These are phyloP conservation scores for Danio albolineatus DNA, from an alignment of 2,797 vertebrate species.

Conservation along the genomic window DNA sequence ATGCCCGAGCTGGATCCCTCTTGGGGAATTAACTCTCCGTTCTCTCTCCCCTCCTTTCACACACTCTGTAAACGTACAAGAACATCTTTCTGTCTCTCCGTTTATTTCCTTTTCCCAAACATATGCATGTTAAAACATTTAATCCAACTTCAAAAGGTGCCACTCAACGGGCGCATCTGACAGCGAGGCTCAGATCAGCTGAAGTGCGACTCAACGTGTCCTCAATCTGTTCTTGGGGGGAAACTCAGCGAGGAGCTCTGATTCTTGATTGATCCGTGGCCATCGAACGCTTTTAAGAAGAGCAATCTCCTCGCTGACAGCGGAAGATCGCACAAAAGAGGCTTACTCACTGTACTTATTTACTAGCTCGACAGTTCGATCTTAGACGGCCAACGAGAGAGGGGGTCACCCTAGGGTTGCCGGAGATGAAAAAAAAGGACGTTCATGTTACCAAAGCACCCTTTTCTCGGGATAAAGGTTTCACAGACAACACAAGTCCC, in stretches of 20 bases:
- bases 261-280: constrained; percentile 37
- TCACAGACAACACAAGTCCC: not conserved
- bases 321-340: constrained; percentile 19
- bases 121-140: constrained; percentile 50
- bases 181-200: constrained; percentile 44
- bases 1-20: constrained; percentile 75
- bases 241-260: constrained; percentile 9
- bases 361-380: constrained; percentile 38
- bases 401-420: not conserved
- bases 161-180: constrained; percentile 26
- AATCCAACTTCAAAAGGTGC: constrained; percentile 45
- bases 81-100: constrained; percentile 57
- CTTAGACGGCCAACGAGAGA: not conserved
- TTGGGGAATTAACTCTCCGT: constrained; percentile 70
- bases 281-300: constrained; percentile 36
- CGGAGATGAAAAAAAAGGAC: not conserved
- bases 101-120: constrained; percentile 46
- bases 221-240: constrained; percentile 34
- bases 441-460: constrained; percentile 7
- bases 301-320: constrained; percentile 26
- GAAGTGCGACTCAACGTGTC: constrained; percentile 33
- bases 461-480: constrained; percentile 41
- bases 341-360: constrained; percentile 29
- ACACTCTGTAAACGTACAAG: constrained; percentile 5
- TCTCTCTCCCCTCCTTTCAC: constrained; percentile 39